Evolutionary conservation across 2,113 vertebrate species (phyloP).

Genomic region (Ciconia boyciana): DNA sequence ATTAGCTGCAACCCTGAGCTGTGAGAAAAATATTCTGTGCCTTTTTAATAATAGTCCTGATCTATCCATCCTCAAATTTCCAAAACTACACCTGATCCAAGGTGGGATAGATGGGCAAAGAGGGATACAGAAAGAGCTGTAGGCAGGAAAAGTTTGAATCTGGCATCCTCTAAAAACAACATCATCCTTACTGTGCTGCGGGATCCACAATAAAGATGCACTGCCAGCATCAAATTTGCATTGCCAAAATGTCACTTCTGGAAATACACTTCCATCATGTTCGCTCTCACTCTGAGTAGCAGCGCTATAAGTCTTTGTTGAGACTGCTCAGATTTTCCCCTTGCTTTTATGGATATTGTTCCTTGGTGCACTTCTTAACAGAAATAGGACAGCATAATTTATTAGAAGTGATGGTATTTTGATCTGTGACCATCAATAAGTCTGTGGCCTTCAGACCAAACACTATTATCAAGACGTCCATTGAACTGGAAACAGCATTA

Average conservation of each 20-base stretch:
- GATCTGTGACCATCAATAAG: slow-evolving; percentile 45
- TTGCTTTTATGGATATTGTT: neutral
- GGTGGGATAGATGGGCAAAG: neutral
- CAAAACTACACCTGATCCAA: neutral
- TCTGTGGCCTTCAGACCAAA: slow-evolving; percentile 48
- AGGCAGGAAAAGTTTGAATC: neutral
- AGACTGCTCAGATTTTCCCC: neutral
- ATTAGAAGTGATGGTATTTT: slow-evolving; percentile 53
- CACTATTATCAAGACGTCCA: neutral
- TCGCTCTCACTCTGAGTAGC: neutral
- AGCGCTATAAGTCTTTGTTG: neutral
- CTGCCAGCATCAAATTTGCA: neutral
- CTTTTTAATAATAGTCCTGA: neutral
- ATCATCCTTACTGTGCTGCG: neutral
- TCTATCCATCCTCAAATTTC: neutral
- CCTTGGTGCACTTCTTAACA: neutral
- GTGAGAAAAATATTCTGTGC: neutral
- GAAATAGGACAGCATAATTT: slow-evolving; percentile 39
- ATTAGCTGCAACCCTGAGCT: neutral
- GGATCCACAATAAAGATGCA: neutral
- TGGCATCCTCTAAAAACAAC: neutral
- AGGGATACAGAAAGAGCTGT: neutral
- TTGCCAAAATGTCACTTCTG: neutral
- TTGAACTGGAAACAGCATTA: slow-evolving; percentile 48
- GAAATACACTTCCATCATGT: neutral